Evolutionary conservation across 2,888 invertebrate species (phyloP).

Genomic region (Zaprionus lineosus): DNA sequence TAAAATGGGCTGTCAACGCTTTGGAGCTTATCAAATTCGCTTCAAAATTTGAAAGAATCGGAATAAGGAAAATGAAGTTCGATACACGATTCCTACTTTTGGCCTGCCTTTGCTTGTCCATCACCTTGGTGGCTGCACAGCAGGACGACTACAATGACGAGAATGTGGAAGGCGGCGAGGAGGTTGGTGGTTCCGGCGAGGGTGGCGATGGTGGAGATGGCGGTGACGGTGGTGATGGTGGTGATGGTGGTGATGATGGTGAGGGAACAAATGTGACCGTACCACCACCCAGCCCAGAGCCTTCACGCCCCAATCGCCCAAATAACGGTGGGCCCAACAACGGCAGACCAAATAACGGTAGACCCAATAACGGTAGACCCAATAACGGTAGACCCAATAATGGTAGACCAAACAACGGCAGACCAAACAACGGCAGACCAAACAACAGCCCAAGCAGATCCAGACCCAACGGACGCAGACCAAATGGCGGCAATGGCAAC

Average conservation of each 20-base stretch:
- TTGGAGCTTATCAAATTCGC: slow-evolving; percentile 9
- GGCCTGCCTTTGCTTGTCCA: slow-evolving; percentile 35
- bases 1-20: slow-evolving; percentile 29
- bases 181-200: not conserved
- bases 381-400: no score
- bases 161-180: not conserved
- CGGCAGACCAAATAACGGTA: no score
- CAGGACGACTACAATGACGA: not conserved
- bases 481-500: not conserved
- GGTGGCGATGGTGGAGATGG: not conserved
- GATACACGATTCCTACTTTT: slow-evolving; percentile 28
- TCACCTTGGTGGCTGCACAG: slow-evolving; percentile 3
- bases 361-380: no score
- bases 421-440: not conserved
- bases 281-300: no score
- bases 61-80: slow-evolving; percentile 40
- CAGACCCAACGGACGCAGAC: not conserved
- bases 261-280: no score
- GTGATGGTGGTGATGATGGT: no score
- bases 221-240: not conserved
- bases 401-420: no score
- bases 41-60: slow-evolving; percentile 16
- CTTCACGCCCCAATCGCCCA: no score
- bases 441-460: not conserved
- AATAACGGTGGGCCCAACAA: no score